These are phyloP conservation scores for Nysson spinosus DNA, from an alignment of 2,888 invertebrate species.

Conservation along the genomic window DNA sequence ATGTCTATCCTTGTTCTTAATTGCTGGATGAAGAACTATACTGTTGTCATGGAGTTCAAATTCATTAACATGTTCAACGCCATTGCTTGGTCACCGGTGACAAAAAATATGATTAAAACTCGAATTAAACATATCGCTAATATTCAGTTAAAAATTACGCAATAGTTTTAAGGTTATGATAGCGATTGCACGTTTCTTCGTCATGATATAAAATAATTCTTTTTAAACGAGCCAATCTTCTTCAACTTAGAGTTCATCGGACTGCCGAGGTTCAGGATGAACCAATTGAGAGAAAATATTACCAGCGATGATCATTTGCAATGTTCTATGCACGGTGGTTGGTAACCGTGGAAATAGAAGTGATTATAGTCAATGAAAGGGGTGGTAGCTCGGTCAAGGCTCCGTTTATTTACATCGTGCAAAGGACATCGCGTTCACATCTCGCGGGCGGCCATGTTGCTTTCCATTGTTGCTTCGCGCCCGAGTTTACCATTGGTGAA, in stretches of 20 bases:
- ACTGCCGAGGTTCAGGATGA: conserved; percentile 8
- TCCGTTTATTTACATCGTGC: conserved; percentile 59
- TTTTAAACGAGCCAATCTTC: conserved; percentile 25
- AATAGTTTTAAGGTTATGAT: no score
- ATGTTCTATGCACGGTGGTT: conserved; percentile 1
- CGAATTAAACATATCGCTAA: no score
- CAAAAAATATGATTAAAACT: no score
- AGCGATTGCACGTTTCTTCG: no score
- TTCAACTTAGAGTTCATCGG: conserved; percentile 26
- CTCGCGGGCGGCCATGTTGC: conserved; percentile 26
- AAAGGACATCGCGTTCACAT: conserved; percentile 63
- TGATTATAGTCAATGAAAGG: conserved; percentile 29
- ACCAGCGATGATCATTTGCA: not conserved
- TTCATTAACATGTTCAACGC: no score
- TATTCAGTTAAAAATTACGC: no score
- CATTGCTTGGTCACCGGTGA: no score
- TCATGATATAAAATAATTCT: conserved; percentile 3
- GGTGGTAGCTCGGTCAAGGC: conserved; percentile 58
- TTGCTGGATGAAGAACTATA: no score
- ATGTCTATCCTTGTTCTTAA: not conserved
- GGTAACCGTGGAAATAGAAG: conserved; percentile 31
- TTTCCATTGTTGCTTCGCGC: conserved; percentile 39
- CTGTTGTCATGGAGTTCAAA: no score
- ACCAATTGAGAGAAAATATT: conserved; percentile 30
- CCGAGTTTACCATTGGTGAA: conserved; percentile 29